A percentile compares a stretch with the other conserved stretches of the same genome.
Conservation (phyloP, 2,888 invertebrate genomes). For the Trichogramma evanescens region DNA sequence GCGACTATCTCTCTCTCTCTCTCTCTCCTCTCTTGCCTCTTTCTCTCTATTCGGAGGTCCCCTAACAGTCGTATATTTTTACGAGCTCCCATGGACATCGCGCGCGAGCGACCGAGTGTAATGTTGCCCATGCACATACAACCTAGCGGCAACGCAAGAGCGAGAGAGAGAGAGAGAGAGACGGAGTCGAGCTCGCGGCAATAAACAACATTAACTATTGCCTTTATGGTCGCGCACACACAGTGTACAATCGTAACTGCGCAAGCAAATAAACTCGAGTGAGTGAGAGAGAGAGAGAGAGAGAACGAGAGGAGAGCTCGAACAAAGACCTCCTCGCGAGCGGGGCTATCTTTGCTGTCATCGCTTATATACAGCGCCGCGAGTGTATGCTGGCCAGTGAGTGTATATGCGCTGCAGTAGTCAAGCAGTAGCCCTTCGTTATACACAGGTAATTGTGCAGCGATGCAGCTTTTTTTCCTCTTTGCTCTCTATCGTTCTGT, state of each 20-base stretch:
- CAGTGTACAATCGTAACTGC: neutral
- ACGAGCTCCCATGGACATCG: constrained; percentile 1
- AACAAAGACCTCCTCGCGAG: neutral
- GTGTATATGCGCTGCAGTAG: no score
- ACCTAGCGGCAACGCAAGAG: no score
- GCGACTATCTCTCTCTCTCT: no score
- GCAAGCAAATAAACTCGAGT: constrained; percentile 10
- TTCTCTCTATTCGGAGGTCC: neutral
- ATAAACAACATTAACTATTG: constrained; percentile 20
- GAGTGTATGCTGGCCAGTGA: no score
- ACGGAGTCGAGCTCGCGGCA: constrained; percentile 3
- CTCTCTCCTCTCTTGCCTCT: neutral
- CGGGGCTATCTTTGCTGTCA: neutral
- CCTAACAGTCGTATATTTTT: constrained; percentile 16
- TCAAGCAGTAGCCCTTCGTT: no score
- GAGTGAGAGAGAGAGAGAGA: no score
- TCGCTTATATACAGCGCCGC: no score
- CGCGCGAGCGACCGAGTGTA: neutral
- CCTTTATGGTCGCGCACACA: constrained; percentile 8
- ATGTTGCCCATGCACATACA: no score
- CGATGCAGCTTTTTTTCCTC: no score
- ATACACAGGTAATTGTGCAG: no score
- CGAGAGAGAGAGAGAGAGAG: no score
- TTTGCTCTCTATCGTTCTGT: neutral
- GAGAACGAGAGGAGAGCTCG: neutral